Evolutionary conservation across 2,113 vertebrate species (phyloP).

Genomic region (Haemorhous mexicanus): DNA sequence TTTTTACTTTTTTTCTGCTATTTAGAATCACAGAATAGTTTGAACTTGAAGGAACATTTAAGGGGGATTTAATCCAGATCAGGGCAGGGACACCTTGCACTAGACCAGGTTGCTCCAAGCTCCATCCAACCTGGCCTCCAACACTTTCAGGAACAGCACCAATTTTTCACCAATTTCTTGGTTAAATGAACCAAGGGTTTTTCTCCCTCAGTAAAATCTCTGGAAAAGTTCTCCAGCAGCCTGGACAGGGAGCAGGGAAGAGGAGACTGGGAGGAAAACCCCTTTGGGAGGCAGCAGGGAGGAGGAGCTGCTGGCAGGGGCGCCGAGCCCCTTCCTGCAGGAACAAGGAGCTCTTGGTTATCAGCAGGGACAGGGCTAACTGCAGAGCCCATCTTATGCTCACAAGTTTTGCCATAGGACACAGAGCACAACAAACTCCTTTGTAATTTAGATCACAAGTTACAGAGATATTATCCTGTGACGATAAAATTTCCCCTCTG

Average conservation of each 20-base stretch:
- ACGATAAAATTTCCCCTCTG: neutral
- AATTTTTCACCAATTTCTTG: neutral
- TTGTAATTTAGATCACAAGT: constrained; percentile 53
- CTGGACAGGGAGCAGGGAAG: neutral
- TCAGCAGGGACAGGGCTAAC: neutral
- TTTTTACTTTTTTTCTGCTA: neutral
- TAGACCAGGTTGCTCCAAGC: neutral
- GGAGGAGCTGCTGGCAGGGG: neutral
- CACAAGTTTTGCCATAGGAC: constrained; percentile 52
- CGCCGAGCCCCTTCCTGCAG: neutral
- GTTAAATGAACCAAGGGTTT: neutral
- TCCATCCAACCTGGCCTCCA: accelerated
- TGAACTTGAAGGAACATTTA: neutral
- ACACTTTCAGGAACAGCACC: neutral
- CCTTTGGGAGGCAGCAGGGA: neutral
- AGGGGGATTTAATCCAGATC: neutral
- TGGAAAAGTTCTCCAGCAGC: neutral
- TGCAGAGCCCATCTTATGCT: neutral
- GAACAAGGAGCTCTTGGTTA: constrained; percentile 25
- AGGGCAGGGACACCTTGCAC: neutral
- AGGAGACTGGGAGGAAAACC: neutral
- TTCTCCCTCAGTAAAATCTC: neutral
- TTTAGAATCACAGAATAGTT: neutral
- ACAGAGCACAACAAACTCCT: constrained; percentile 3
- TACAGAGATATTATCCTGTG: constrained; percentile 24